A percentile compares a stretch with the other conserved stretches of the same genome.
phyloP scores from a whole-genome alignment of 1,140 invertebrate genomes.

The Meloidogyne floridensis region DNA sequence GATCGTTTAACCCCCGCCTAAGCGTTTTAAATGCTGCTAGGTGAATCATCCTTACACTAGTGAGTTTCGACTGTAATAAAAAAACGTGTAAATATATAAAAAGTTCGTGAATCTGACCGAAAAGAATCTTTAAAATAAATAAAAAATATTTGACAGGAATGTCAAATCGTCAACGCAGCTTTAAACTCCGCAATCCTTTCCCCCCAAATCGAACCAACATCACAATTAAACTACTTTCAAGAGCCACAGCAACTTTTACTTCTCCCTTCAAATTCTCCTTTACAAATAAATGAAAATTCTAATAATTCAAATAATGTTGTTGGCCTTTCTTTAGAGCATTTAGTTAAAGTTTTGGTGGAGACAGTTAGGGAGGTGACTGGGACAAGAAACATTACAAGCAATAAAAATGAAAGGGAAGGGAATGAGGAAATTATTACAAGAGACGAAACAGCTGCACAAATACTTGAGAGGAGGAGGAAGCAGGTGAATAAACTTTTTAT shows the following conservation, averaged over 20 bases:
- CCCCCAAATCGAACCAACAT: too few relatives aligned
- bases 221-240: not conserved
- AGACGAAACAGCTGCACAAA: slow-evolving; percentile 50
- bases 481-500: slow-evolving; percentile 35
- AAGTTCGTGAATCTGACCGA: too few relatives aligned
- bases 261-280: not conserved
- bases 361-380: slow-evolving; percentile 38
- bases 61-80: too few relatives aligned
- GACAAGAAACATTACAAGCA: not conserved
- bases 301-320: slow-evolving; percentile 11
- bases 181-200: too few relatives aligned
- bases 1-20: too few relatives aligned
- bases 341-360: slow-evolving; percentile 47
- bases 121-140: too few relatives aligned
- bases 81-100: too few relatives aligned
- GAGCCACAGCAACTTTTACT: not conserved
- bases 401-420: not conserved
- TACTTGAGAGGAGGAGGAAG: slow-evolving; percentile 51
- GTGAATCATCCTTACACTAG: too few relatives aligned
- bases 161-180: too few relatives aligned
- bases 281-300: not conserved
- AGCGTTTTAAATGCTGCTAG: too few relatives aligned
- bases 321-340: slow-evolving; percentile 45
- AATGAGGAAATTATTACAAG: not conserved
- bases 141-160: too few relatives aligned